phyloP scores from a whole-genome alignment of 2,888 invertebrate genomes.

The Ennomos fuscantarius region DNA sequence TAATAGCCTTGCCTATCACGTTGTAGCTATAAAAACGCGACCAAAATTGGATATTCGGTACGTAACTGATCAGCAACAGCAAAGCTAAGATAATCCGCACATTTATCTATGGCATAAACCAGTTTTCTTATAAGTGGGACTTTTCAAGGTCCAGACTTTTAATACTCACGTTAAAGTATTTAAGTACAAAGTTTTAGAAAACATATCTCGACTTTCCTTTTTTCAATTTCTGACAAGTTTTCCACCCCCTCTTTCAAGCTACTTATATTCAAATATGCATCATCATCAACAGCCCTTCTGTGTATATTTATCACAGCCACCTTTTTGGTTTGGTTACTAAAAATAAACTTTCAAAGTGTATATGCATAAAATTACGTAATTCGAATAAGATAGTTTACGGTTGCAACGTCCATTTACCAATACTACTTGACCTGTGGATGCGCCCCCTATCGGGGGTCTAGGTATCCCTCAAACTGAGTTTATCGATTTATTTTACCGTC shows the following conservation, averaged over 20 bases:
- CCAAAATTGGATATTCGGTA: constrained; percentile 27
- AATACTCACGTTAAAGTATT: neutral
- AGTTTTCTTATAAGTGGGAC: constrained; percentile 2
- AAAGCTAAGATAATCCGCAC: constrained; percentile 20
- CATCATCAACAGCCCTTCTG: too few species aligned
- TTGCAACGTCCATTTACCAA: neutral
- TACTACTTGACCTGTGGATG: neutral
- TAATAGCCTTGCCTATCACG: constrained; percentile 25
- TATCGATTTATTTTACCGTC: constrained; percentile 45
- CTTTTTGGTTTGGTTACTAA: too few species aligned
- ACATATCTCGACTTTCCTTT: too few species aligned
- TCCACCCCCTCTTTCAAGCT: too few species aligned
- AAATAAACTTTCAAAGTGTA: too few species aligned
- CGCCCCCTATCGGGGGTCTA: constrained; percentile 40
- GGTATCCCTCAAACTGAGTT: constrained; percentile 27
- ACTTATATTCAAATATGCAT: too few species aligned
- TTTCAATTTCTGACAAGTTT: too few species aligned
- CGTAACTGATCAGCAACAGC: constrained; percentile 20
- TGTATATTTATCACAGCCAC: too few species aligned
- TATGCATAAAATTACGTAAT: too few species aligned
- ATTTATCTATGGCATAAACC: constrained; percentile 14
- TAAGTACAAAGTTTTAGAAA: too few species aligned
- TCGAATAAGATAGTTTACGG: too few species aligned
- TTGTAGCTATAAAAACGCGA: constrained; percentile 27
- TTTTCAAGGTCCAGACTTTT: neutral